Percentiles rank a stretch among this genome's conserved stretches.
phyloP scores from a whole-genome alignment of 2,797 vertebrate genomes.

The Phrynocephalus forsythii region DNA sequence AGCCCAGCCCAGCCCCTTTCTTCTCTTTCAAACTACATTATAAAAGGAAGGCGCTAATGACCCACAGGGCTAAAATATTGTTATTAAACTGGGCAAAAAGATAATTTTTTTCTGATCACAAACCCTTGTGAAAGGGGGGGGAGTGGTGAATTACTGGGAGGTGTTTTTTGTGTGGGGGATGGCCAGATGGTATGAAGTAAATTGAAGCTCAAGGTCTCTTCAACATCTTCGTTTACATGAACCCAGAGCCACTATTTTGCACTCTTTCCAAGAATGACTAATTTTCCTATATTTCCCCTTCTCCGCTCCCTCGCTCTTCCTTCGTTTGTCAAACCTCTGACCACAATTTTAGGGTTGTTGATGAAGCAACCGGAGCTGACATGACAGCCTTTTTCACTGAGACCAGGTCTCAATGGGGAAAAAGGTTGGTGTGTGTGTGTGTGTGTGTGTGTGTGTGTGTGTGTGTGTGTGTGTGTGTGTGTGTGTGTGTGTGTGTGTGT shows the following conservation, averaged over 20 bases:
- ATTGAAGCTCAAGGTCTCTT: conserved; percentile 67
- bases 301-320: neutral
- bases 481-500: neutral
- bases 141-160: no score
- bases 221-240: conserved; percentile 70
- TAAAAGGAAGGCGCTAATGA: conserved; percentile 82
- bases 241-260: conserved; percentile 77
- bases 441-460: neutral
- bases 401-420: conserved; percentile 52
- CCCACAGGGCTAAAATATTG: conserved; percentile 80
- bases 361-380: conserved; percentile 64
- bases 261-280: conserved; percentile 70
- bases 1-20: neutral
- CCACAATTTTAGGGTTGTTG: conserved; percentile 71
- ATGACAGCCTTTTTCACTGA: conserved; percentile 27
- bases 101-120: conserved; percentile 73
- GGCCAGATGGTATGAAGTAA: conserved; percentile 80
- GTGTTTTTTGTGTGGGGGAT: neutral
- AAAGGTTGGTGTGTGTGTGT: conserved; percentile 3
- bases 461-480: neutral
- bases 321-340: conserved; percentile 70
- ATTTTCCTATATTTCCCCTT: conserved; percentile 47
- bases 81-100: conserved; percentile 77
- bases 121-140: conserved; percentile 78
- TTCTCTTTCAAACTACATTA: conserved; percentile 76